phyloP scores from a whole-genome alignment of 2,888 invertebrate genomes.

The Lepeophtheirus nordmannii region DNA sequence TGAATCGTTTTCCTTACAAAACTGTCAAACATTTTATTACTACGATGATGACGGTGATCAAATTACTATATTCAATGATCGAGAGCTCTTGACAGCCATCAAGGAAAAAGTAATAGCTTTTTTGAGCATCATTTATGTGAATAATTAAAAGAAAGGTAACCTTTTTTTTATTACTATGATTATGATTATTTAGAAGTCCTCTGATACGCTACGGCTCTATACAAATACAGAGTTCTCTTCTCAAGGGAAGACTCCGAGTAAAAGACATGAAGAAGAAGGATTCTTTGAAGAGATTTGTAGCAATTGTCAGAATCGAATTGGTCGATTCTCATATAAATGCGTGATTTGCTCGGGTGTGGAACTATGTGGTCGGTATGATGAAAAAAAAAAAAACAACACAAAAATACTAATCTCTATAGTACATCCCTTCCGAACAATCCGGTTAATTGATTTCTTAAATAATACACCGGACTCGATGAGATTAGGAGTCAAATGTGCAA shows the following conservation, averaged over 20 bases:
- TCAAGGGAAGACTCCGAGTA: background rate
- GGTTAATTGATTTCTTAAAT: too few relatives aligned
- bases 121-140: background rate
- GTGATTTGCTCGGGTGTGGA: background rate
- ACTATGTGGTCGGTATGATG: background rate
- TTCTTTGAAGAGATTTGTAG: background rate
- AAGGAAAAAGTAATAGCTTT: background rate
- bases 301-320: background rate
- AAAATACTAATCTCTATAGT: too few relatives aligned
- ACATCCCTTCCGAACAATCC: too few relatives aligned
- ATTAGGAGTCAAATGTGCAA: too few relatives aligned
- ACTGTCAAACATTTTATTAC: background rate
- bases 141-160: background rate
- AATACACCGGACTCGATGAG: too few relatives aligned
- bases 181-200: background rate
- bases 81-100: background rate
- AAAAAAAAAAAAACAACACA: background rate
- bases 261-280: background rate
- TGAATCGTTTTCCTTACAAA: background rate
- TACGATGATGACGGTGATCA: conserved; percentile 5
- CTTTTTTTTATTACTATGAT: background rate
- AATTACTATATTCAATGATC: background rate
- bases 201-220: background rate
- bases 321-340: background rate
- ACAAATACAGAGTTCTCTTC: background rate